Percentiles rank a stretch among this genome's conserved stretches.
These are phyloP conservation scores for Cettia cetti DNA, from an alignment of 2,113 vertebrate genomes.

Conservation along the genomic window DNA sequence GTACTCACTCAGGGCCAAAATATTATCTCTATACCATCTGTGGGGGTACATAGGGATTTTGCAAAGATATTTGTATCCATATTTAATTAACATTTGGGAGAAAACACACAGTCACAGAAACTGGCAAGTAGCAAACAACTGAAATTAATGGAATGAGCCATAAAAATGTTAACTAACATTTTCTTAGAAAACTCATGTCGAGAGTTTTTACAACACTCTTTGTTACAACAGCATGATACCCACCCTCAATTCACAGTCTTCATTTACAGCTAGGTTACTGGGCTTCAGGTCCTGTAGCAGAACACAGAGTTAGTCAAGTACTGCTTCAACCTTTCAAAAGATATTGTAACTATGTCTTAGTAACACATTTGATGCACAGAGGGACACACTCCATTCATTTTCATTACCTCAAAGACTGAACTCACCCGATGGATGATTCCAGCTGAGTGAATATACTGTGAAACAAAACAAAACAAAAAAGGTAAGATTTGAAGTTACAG, in stretches of 20 bases:
- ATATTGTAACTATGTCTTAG: not conserved
- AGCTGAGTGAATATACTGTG: constrained; percentile 97
- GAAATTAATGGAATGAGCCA: not conserved
- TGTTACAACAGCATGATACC: constrained; percentile 35
- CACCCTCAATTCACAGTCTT: constrained; percentile 96
- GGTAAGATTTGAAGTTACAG: not conserved
- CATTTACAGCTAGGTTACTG: constrained; percentile 95
- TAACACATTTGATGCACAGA: not conserved
- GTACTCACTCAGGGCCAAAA: not conserved
- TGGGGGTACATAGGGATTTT: not conserved
- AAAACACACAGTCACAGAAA: not conserved
- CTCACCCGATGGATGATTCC: constrained; percentile 98
- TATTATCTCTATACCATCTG: not conserved
- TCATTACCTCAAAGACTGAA: not conserved
- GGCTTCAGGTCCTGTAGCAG: constrained; percentile 89
- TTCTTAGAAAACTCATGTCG: not conserved
- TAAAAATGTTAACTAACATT: not conserved
- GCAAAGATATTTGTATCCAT: not conserved
- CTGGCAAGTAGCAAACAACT: not conserved
- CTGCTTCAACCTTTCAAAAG: not conserved
- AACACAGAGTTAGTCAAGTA: not conserved
- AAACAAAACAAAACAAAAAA: not conserved
- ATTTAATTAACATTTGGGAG: not conserved
- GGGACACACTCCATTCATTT: not conserved
- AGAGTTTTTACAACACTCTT: not conserved